Evolutionary conservation across 2,888 invertebrate species (phyloP).

Genomic region (Eristalinus aeneus): DNA sequence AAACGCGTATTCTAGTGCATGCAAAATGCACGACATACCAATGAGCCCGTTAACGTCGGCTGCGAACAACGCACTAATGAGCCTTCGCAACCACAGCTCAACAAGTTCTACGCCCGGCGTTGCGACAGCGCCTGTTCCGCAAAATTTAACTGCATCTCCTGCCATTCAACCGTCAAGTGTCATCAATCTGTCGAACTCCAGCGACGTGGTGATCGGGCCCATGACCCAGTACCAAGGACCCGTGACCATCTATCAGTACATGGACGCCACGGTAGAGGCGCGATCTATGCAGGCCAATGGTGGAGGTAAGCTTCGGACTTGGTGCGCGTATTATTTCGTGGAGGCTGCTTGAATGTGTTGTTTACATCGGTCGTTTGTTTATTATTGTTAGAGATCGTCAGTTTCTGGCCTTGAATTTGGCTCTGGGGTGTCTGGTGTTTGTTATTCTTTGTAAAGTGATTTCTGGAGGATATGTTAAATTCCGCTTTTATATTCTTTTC

Average conservation of each 20-base stretch:
- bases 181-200: conserved; percentile 81
- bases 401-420: not conserved
- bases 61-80: conserved; percentile 75
- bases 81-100: conserved; percentile 74
- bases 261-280: conserved; percentile 79
- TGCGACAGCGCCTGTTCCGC: conserved; percentile 73
- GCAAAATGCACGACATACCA: conserved; percentile 72
- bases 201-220: conserved; percentile 82
- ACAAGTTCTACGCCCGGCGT: conserved; percentile 72
- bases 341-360: not conserved
- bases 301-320: conserved; percentile 74
- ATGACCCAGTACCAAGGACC: conserved; percentile 82
- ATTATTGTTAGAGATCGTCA: not conserved
- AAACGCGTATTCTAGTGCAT: not conserved
- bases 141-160: conserved; percentile 76
- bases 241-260: conserved; percentile 82
- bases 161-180: conserved; percentile 78
- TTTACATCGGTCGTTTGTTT: not conserved
- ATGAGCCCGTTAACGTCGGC: conserved; percentile 73
- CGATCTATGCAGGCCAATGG: conserved; percentile 77
- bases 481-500: not conserved
- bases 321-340: not conserved
- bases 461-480: not conserved
- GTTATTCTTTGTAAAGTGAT: not conserved
- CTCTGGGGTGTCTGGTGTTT: not conserved